phyloP scores from a whole-genome alignment of 2,888 invertebrate species.

The Temnothorax unifasciatus region DNA sequence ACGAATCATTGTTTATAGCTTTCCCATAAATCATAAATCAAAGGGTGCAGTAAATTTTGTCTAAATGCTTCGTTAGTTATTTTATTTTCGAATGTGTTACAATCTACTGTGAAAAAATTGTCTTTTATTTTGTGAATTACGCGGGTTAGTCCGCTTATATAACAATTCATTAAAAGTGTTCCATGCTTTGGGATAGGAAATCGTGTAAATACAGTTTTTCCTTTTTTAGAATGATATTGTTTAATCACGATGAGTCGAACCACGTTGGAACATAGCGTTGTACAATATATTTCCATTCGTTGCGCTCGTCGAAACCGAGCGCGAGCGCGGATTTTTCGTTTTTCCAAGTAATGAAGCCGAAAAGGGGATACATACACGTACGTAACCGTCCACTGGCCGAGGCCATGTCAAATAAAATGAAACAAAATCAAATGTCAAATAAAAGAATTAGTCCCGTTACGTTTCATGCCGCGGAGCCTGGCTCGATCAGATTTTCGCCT shows the following conservation, averaged over 20 bases:
- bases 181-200: not conserved
- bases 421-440: conserved; percentile 49
- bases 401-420: conserved; percentile 22
- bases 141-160: too few relatives aligned
- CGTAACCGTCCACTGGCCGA: conserved; percentile 9
- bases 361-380: not conserved
- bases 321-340: conserved; percentile 28
- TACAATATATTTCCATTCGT: conserved; percentile 32
- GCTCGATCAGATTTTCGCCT: conserved; percentile 46
- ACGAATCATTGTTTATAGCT: not conserved
- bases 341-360: conserved; percentile 45
- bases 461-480: conserved; percentile 26
- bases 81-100: not conserved
- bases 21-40: not conserved
- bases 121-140: not conserved
- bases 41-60: not conserved
- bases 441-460: conserved; percentile 47
- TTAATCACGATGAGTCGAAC: conserved; percentile 12
- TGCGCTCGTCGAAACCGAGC: not conserved
- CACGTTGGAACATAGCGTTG: not conserved
- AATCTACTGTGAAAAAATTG: not conserved
- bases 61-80: not conserved
- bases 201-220: not conserved
- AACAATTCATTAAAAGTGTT: not conserved
- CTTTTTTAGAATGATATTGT: conserved; percentile 32